Evolutionary conservation across 2,797 vertebrate species (phyloP), one percentile per base, ranked within the genome.

Genomic region (Danionella dracula): DNA sequence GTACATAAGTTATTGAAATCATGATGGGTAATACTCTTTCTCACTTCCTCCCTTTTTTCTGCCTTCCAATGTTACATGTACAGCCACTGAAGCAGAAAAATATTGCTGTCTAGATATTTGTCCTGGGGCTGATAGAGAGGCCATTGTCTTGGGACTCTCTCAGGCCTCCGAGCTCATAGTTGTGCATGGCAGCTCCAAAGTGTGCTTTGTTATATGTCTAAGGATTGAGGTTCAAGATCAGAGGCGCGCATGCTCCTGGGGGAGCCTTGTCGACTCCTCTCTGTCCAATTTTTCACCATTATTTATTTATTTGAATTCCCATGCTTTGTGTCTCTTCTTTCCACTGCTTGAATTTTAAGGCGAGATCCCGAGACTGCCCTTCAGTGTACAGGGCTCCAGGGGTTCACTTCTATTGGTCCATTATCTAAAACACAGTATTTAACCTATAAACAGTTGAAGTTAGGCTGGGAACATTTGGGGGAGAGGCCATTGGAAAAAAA

Each of bases 1-100:
- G 93, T 94, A 91, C 92, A 95, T 95, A 90, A 90, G 92, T 87
- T 87, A 91, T 96, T 94, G 95, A 91, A 94, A 94, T 93, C 94
- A 94, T 94, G 92, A 93, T 89, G n/a, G n/a, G n/a, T n/a, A n/a
- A 94, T 91, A 90, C 81, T 82, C 86, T 66, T 53, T 67, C 76
- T 80, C 74, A 78, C 80, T 72, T 64, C 44, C 23, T 61, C 57
- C n/a, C 46, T 57, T 15, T 11, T 9, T 41, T 35, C 55, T 53
- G 34, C 6, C 59, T 10, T 27, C 46, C 68, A 31, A 54, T 50
- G 89, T 88, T 89, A 88, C 85, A 90, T 86, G 49, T 90, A 83
- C 80, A 85, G 88, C 87, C 89, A 86, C 84, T 90, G 86, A 90
- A 90, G 92, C 90, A 90, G 88, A 92, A 93, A 27, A 92, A 92